Conservation (phyloP, 2,888 invertebrate species). For the Callosobruchus maculatus region DNA sequence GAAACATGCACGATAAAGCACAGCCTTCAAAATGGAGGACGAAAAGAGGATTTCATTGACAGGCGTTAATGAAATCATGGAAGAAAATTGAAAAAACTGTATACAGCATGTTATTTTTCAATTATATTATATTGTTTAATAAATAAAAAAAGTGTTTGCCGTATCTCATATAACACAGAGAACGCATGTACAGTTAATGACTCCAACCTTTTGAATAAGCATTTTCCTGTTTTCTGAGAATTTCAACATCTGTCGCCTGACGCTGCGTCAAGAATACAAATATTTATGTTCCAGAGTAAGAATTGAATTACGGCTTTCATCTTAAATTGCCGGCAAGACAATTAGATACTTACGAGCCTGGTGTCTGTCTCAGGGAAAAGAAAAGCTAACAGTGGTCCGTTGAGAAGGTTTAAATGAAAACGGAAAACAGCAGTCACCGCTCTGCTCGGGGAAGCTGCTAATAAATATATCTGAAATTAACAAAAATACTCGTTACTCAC, state of each 20-base stretch:
- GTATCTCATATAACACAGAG: no score
- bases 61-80: no score
- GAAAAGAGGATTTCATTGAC: no score
- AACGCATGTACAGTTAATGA: no score
- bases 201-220: no score
- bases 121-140: no score
- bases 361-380: constrained; percentile 94
- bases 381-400: constrained; percentile 90
- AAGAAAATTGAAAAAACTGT: no score
- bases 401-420: constrained; percentile 87
- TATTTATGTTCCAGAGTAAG: constrained; percentile 1
- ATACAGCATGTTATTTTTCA: no score
- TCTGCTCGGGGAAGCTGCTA: constrained; percentile 83
- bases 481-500: no score
- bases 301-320: constrained; percentile 4
- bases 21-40: no score
- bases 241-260: background rate
- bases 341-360: constrained; percentile 64
- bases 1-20: no score
- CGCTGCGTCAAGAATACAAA: background rate
- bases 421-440: constrained; percentile 79
- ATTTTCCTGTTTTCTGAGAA: background rate
- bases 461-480: constrained; percentile 74
- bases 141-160: no score
- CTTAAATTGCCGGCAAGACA: background rate